These are phyloP conservation scores for Monochamus alternatus DNA, from an alignment of 2,888 invertebrate species.

Conservation along the genomic window DNA sequence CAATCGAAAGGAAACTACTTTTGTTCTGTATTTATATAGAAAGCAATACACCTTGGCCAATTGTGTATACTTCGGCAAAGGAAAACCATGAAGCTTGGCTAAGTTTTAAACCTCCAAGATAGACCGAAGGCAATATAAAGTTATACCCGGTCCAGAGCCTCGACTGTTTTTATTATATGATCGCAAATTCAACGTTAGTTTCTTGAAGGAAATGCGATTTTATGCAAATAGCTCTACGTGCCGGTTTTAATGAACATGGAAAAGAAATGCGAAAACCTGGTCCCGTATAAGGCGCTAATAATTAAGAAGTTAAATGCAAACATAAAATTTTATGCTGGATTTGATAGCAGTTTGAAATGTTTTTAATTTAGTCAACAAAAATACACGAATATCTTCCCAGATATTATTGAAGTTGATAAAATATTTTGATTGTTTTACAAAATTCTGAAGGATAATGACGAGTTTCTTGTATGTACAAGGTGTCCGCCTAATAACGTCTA, in stretches of 20 bases:
- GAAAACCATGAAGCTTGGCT: neutral
- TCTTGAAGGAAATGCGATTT: slow-evolving; percentile 20
- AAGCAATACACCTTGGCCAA: slow-evolving; percentile 8
- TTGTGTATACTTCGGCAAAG: slow-evolving; percentile 5
- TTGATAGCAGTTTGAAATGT: neutral
- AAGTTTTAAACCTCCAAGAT: slow-evolving; percentile 22
- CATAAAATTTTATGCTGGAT: slow-evolving; percentile 5
- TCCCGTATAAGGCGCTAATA: slow-evolving; percentile 17
- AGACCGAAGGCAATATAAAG: slow-evolving; percentile 20
- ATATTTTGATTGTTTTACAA: too few relatives aligned
- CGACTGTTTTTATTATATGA: slow-evolving; percentile 22
- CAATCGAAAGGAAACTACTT: slow-evolving; percentile 29
- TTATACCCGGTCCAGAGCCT: slow-evolving; percentile 20
- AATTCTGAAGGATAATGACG: too few relatives aligned
- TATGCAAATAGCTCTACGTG: slow-evolving; percentile 31
- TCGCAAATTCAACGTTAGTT: slow-evolving; percentile 20
- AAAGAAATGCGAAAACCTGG: slow-evolving; percentile 25
- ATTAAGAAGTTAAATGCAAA: slow-evolving; percentile 13
- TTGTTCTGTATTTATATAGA: slow-evolving; percentile 13
- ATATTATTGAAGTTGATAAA: too few relatives aligned
- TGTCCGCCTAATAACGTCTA: too few relatives aligned
- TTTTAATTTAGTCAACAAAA: neutral
- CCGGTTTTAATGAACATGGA: slow-evolving; percentile 15
- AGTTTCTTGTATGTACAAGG: too few relatives aligned
- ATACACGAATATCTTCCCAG: too few relatives aligned